Conservation (phyloP, 2,113 vertebrate species). For the Nibea coibor region DNA sequence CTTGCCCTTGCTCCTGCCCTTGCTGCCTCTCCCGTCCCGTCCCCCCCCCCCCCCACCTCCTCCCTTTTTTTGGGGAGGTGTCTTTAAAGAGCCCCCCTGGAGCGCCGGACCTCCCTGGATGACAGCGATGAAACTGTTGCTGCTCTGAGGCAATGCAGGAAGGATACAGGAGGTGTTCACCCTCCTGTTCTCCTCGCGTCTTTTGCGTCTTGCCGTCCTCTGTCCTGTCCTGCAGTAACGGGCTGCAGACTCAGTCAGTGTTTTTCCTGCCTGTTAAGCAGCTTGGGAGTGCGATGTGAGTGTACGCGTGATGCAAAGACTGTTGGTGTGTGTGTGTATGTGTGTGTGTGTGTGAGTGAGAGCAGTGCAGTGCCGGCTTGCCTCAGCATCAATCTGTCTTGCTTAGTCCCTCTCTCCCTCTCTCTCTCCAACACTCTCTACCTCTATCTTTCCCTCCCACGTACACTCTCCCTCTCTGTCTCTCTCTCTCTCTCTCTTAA, state of each 20-base stretch:
- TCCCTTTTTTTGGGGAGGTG: constrained; percentile 17
- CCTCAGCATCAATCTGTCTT: constrained; percentile 78
- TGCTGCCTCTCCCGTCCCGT: constrained; percentile 53
- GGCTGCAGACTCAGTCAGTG: constrained; percentile 65
- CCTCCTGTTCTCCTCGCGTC: constrained; percentile 27
- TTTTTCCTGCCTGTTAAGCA: constrained; percentile 77
- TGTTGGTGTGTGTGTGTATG: constrained; percentile 47
- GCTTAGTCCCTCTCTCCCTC: constrained; percentile 62
- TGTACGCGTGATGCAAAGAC: constrained; percentile 57
- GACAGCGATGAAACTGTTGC: constrained; percentile 74
- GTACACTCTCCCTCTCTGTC: constrained; percentile 23
- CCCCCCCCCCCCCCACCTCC: too few species aligned
- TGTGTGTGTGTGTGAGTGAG: constrained; percentile 53
- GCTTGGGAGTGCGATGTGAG: constrained; percentile 73
- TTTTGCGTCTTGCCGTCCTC: constrained; percentile 57
- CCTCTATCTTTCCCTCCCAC: constrained; percentile 56
- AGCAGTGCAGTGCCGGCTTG: constrained; percentile 72
- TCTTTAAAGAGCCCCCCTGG: constrained; percentile 55
- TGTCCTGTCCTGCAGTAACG: constrained; percentile 67
- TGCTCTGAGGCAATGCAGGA: constrained; percentile 53
- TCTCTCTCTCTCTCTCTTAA: constrained; percentile 49
- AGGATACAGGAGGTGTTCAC: constrained; percentile 29
- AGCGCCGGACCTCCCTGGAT: constrained; percentile 56
- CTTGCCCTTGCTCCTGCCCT: constrained; percentile 79
- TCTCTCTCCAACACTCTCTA: constrained; percentile 41